phyloP scores from a whole-genome alignment of 2,797 vertebrate genomes.

The Acrossocheilus wenchowensis region DNA sequence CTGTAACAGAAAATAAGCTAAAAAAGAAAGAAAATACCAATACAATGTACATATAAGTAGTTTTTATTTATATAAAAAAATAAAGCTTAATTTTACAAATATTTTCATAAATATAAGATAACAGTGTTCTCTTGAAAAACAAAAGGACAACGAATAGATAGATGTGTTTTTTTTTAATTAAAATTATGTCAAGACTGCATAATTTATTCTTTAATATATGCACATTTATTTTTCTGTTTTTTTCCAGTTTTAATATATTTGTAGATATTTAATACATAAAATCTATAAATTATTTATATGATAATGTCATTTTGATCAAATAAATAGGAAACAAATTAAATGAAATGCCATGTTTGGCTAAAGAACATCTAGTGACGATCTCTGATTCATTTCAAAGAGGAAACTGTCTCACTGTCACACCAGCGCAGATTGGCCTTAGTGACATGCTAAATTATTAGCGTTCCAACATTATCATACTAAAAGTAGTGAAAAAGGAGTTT shows the following conservation, averaged over 20 bases:
- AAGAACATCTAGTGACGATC: too few relatives aligned
- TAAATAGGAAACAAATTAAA: too few relatives aligned
- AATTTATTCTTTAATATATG: neutral
- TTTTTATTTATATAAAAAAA: neutral
- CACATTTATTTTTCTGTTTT: neutral
- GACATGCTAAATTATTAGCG: neutral
- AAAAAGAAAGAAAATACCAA: neutral
- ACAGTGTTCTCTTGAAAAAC: neutral
- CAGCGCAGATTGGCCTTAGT: neutral
- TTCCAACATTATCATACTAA: neutral
- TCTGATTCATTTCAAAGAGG: neutral
- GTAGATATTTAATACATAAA: too few relatives aligned
- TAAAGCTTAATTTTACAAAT: too few relatives aligned
- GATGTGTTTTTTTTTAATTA: neutral
- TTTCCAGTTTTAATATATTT: too few relatives aligned
- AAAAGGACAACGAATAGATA: neutral
- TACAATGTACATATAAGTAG: neutral
- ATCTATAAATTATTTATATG: too few relatives aligned
- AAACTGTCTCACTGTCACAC: constrained; percentile 7
- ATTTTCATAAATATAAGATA: neutral
- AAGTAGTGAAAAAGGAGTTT: constrained; percentile 1
- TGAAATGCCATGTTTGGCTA: too few relatives aligned
- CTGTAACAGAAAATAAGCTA: neutral
- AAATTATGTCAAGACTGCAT: neutral
- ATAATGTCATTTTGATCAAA: too few relatives aligned